A percentile compares a stretch with the other conserved stretches of the same genome.
These are phyloP conservation scores for Saturnia pavonia DNA, from an alignment of 2,888 invertebrate species.

Conservation along the genomic window DNA sequence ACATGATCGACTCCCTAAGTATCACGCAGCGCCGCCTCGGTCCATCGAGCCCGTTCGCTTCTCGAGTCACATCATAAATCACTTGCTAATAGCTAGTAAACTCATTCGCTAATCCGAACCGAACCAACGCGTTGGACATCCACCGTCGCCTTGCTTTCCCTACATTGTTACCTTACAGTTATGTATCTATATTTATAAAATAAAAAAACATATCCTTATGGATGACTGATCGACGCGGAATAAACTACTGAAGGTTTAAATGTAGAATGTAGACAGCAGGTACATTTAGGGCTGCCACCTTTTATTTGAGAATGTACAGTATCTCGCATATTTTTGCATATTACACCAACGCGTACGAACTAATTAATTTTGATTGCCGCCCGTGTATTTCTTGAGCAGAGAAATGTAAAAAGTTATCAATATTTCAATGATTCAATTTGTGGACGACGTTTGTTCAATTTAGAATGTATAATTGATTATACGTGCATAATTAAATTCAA, in stretches of 20 bases:
- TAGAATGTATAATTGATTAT: no score
- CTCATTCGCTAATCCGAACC: slow-evolving; percentile 78
- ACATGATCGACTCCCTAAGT: slow-evolving; percentile 44
- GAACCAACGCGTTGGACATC: slow-evolving; percentile 45
- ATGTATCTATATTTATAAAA: background rate
- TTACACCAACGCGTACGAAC: no score
- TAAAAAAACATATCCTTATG: background rate
- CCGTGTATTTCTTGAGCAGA: no score
- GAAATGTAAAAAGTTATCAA: no score
- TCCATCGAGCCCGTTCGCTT: slow-evolving; percentile 59
- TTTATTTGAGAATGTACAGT: background rate
- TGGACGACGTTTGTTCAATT: no score
- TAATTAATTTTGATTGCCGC: no score
- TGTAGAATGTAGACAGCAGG: background rate
- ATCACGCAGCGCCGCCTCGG: slow-evolving; percentile 70
- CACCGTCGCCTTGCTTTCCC: slow-evolving; percentile 11
- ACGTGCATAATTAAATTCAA: no score
- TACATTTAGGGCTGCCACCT: background rate
- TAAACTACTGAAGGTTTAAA: background rate
- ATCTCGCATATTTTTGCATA: background rate
- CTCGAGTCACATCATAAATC: slow-evolving; percentile 76
- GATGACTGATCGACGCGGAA: background rate
- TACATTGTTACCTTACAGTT: slow-evolving; percentile 18
- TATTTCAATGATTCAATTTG: no score
- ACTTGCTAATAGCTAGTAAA: slow-evolving; percentile 76